A percentile compares a stretch with the other conserved stretches of the same genome.
Evolutionary conservation across 2,888 invertebrate species (phyloP).

Genomic region (Volucella inflata): DNA sequence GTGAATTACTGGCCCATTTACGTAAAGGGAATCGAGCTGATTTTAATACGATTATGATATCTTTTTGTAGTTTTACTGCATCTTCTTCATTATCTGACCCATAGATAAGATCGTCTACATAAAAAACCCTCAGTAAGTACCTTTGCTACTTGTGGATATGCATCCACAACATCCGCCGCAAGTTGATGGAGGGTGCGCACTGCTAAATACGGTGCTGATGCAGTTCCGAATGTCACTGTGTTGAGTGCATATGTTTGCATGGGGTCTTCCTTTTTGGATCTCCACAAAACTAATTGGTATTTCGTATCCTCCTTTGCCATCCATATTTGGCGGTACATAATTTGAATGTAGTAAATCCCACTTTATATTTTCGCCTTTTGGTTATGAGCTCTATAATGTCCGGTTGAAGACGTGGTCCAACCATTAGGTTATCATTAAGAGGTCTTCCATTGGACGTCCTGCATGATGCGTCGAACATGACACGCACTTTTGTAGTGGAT

Average conservation of each 20-base stretch:
- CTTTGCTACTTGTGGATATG: conserved; percentile 61
- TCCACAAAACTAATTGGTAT: conserved; percentile 55
- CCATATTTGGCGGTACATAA: conserved; percentile 33
- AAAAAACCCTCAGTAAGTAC: conserved; percentile 25
- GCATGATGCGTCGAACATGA: too few relatives aligned
- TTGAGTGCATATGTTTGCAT: conserved; percentile 66
- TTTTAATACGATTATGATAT: too few relatives aligned
- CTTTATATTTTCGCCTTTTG: conserved; percentile 9
- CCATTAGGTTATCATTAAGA: conserved; percentile 25
- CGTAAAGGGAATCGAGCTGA: neutral
- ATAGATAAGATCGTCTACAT: neutral
- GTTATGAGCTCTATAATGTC: conserved; percentile 8
- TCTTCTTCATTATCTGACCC: neutral
- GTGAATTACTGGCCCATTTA: neutral
- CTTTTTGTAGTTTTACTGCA: neutral
- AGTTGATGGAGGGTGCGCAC: conserved; percentile 67
- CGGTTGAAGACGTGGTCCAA: conserved; percentile 18
- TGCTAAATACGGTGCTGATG: conserved; percentile 71
- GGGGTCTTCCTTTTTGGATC: conserved; percentile 24
- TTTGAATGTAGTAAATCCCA: conserved; percentile 13
- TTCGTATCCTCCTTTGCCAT: conserved; percentile 23
- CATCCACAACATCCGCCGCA: conserved; percentile 71
- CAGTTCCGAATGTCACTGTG: conserved; percentile 72
- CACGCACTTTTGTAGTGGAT: neutral
- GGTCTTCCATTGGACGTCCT: conserved; percentile 5